Conservation (phyloP, 2,113 vertebrate species). For the Platysteira castanea region DNA sequence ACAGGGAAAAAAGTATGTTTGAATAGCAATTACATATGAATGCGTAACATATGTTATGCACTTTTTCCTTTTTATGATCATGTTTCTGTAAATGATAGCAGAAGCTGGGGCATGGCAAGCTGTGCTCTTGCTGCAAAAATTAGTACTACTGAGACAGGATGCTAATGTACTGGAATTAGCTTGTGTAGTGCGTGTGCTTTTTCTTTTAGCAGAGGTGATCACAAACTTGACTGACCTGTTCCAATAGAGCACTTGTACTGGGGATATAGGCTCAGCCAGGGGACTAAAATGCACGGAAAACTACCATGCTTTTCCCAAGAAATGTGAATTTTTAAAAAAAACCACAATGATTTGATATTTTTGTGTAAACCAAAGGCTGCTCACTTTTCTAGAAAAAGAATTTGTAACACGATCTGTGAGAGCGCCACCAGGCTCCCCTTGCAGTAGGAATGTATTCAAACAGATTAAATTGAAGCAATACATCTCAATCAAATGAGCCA, state of each 20-base stretch:
- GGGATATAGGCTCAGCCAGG: neutral
- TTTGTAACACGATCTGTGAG: neutral
- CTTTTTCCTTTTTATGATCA: neutral
- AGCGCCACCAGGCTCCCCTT: neutral
- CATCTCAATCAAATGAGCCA: neutral
- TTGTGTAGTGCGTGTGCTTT: neutral
- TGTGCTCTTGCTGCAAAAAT: neutral
- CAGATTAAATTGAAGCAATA: slow-evolving; percentile 15
- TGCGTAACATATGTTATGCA: neutral
- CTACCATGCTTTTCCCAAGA: neutral
- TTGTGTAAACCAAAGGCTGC: neutral
- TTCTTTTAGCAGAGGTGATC: neutral
- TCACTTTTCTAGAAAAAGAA: neutral
- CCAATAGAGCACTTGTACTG: neutral
- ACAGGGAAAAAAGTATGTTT: neutral
- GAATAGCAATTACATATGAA: slow-evolving; percentile 1
- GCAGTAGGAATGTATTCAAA: neutral
- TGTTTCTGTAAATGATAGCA: neutral
- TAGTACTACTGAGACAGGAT: neutral
- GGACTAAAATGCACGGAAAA: neutral
- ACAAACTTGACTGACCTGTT: neutral
- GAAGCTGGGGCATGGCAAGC: neutral
- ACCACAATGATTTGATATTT: neutral
- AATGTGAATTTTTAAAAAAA: neutral
- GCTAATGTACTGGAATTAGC: neutral